Evolutionary conservation across 2,888 invertebrate species (phyloP).

Genomic region (Amiota communis): DNA sequence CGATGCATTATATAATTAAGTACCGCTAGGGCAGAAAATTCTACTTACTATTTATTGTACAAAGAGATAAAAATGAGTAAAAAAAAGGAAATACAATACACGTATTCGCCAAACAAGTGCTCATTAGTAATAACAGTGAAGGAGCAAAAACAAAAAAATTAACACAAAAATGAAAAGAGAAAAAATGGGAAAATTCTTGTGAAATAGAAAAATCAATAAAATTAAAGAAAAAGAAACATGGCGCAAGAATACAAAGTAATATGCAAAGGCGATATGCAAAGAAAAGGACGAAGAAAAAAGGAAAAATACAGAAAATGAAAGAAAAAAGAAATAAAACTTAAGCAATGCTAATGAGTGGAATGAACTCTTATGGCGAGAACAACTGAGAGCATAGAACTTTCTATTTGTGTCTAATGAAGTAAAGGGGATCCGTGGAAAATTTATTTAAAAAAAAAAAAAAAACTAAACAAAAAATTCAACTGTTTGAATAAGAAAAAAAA

Average conservation of each 20-base stretch:
- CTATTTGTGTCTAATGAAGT: too few relatives aligned
- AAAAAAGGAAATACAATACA: neutral
- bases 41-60: too few relatives aligned
- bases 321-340: conserved; percentile 17
- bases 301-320: conserved; percentile 36
- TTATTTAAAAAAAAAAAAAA: conserved; percentile 25
- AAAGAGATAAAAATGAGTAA: neutral
- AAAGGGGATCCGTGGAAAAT: neutral
- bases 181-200: conserved; percentile 28
- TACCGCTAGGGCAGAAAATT: neutral
- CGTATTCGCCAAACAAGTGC: neutral
- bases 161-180: conserved; percentile 21
- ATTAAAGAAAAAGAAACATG: conserved; percentile 46
- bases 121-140: conserved; percentile 8
- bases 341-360: conserved; percentile 62
- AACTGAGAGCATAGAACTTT: too few relatives aligned
- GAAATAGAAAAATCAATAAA: conserved; percentile 62
- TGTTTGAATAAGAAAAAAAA: neutral
- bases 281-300: conserved; percentile 55
- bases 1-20: conserved; percentile 46
- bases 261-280: neutral
- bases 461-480: conserved; percentile 27
- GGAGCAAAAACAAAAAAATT: conserved; percentile 41
- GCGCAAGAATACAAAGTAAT: neutral
- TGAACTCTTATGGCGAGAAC: conserved; percentile 49